These are phyloP conservation scores for Nannobrachium achirus DNA, from an alignment of 2,113 vertebrate genomes.

Conservation along the genomic window DNA sequence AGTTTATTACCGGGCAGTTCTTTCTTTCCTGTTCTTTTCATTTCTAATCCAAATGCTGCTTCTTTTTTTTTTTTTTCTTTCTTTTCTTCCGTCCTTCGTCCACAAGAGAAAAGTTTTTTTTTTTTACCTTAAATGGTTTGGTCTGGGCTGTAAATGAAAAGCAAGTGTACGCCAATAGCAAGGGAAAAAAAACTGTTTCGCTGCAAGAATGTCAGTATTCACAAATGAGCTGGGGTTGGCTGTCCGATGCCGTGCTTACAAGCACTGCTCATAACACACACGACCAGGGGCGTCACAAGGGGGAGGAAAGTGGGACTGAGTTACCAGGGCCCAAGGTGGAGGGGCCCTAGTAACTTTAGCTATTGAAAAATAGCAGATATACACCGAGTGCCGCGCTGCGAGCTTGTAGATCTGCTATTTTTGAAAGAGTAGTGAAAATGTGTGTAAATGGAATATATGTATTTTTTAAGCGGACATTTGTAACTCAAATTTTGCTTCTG, in stretches of 20 bases:
- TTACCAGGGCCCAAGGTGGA: too few relatives aligned
- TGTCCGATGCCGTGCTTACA: constrained; percentile 10
- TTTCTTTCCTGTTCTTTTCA: neutral
- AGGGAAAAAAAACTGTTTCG: constrained; percentile 24
- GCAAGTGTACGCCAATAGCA: constrained; percentile 39
- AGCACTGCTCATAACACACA: neutral
- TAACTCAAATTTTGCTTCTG: too few relatives aligned
- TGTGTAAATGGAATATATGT: too few relatives aligned
- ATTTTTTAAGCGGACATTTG: too few relatives aligned
- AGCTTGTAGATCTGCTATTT: too few relatives aligned
- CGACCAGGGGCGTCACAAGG: too few relatives aligned
- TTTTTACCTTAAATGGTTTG: constrained; percentile 63
- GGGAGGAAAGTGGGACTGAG: too few relatives aligned
- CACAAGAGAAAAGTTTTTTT: constrained; percentile 28
- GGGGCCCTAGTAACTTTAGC: too few relatives aligned
- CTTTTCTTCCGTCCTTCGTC: constrained; percentile 3
- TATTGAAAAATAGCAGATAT: too few relatives aligned
- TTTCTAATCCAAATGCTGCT: constrained; percentile 60
- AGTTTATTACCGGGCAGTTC: constrained; percentile 38
- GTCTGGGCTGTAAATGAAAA: constrained; percentile 41
- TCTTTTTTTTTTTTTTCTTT: too few relatives aligned
- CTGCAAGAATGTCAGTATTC: constrained; percentile 40
- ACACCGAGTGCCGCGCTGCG: too few relatives aligned
- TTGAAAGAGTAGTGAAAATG: too few relatives aligned
- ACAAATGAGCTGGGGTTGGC: constrained; percentile 38